These are phyloP conservation scores for Cladorhizidae sp. DNA, from an alignment of 37 sponge, comb jelly and placozoan species.

Conservation along the genomic window DNA sequence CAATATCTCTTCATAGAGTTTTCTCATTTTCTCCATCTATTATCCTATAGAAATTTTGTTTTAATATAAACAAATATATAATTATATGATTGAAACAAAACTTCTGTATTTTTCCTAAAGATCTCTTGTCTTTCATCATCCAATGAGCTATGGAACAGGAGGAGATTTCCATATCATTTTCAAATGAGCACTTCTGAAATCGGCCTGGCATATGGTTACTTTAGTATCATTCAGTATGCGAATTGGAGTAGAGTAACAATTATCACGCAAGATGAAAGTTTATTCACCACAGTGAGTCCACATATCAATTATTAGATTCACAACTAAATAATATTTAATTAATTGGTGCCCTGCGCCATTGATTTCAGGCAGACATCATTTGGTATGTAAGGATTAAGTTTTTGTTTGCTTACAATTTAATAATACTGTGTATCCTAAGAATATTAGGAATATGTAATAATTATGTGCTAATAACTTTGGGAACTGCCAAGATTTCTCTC, in stretches of 20 bases:
- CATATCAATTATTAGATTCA: neutral
- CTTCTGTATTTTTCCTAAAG: conserved; percentile 7
- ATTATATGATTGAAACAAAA: neutral
- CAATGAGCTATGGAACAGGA: conserved; percentile 5
- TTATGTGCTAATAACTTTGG: too few species aligned
- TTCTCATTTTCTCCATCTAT: too few species aligned
- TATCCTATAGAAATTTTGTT: too few species aligned
- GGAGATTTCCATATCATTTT: conserved; percentile 24
- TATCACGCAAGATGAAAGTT: conserved; percentile 31
- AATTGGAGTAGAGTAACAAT: conserved; percentile 39
- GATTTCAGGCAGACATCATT: too few species aligned
- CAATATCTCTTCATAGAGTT: too few species aligned
- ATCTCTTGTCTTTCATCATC: conserved; percentile 41
- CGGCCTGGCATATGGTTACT: conserved; percentile 5
- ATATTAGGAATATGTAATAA: too few species aligned
- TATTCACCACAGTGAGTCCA: conserved; percentile 25
- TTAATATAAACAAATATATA: neutral
- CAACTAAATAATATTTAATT: neutral
- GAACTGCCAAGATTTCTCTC: too few species aligned
- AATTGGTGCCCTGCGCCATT: too few species aligned
- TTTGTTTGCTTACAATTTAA: too few species aligned
- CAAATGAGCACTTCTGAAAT: conserved; percentile 28
- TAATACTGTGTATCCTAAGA: too few species aligned
- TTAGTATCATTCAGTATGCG: conserved; percentile 1
- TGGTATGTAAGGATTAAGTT: too few species aligned